These are phyloP conservation scores for Procavia capensis DNA, from an alignment of 2,113 vertebrate genomes.

Conservation along the genomic window DNA sequence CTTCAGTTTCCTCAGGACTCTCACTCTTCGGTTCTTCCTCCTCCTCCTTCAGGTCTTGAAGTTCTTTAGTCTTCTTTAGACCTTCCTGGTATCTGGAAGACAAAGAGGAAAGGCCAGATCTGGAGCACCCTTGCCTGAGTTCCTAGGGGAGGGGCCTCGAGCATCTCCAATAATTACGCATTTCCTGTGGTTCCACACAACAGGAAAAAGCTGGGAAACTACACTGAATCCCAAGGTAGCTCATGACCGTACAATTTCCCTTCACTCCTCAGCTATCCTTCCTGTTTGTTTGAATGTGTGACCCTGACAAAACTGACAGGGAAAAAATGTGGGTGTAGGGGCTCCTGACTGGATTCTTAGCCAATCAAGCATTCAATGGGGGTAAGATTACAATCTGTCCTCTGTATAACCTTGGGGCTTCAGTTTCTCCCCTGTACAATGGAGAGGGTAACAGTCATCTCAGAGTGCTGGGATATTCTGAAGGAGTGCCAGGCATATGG, in stretches of 20 bases:
- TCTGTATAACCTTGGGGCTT: background rate
- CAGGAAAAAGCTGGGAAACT: slow-evolving; percentile 74
- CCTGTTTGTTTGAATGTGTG: slow-evolving; percentile 79
- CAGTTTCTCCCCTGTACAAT: background rate
- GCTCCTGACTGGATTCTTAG: slow-evolving; percentile 25
- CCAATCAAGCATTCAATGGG: background rate
- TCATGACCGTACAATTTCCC: slow-evolving; percentile 66
- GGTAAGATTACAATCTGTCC: background rate
- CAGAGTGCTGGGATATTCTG: background rate
- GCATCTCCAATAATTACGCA: background rate
- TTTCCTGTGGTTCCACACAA: slow-evolving; percentile 68
- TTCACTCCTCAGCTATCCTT: slow-evolving; percentile 71
- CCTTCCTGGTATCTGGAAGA: slow-evolving; percentile 89
- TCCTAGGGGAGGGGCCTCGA: background rate
- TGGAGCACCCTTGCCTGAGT: background rate
- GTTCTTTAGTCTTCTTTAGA: slow-evolving; percentile 88
- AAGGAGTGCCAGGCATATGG: background rate
- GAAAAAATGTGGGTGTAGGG: background rate
- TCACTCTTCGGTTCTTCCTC: slow-evolving; percentile 86
- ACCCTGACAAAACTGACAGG: slow-evolving; percentile 61
- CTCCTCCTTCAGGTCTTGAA: slow-evolving; percentile 88
- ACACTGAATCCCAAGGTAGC: background rate
- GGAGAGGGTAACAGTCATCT: background rate
- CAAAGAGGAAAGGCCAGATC: background rate
- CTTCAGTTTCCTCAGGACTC: slow-evolving; percentile 83